A percentile compares a stretch with the other conserved stretches of the same genome.
Conservation (phyloP, 2,888 invertebrate species). For the Microctonus hyperodae region DNA sequence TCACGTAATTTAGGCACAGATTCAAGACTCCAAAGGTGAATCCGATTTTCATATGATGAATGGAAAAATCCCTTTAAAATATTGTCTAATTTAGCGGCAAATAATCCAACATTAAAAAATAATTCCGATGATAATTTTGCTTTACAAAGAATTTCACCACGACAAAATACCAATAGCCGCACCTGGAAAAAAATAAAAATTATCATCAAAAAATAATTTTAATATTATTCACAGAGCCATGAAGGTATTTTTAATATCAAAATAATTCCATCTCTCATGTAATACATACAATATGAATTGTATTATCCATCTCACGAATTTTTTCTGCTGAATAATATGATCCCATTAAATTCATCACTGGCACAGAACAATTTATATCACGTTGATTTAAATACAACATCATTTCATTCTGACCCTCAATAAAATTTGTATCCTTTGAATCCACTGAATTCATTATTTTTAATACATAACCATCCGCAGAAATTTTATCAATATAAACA, state of each 20-base stretch:
- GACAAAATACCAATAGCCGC: conserved; percentile 23
- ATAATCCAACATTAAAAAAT: conserved; percentile 77
- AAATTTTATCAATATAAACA: conserved; percentile 67
- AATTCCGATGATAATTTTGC: conserved; percentile 68
- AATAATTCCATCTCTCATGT: background rate
- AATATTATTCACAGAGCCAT: background rate
- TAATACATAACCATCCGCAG: conserved; percentile 75
- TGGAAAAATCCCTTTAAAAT: conserved; percentile 78
- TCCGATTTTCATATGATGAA: conserved; percentile 71
- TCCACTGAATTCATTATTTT: conserved; percentile 87
- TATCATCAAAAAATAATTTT: background rate
- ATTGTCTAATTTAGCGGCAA: conserved; percentile 74
- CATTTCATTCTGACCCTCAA: conserved; percentile 79
- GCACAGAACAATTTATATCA: conserved; percentile 73
- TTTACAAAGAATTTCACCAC: conserved; percentile 45
- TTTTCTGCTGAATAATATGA: conserved; percentile 68
- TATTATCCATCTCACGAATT: conserved; percentile 29
- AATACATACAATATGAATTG: conserved; percentile 19
- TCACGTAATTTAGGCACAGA: conserved; percentile 73
- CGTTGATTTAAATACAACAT: conserved; percentile 74
- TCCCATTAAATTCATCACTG: conserved; percentile 74
- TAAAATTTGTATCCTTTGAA: conserved; percentile 71
- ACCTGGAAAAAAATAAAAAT: conserved; percentile 7
- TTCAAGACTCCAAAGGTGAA: conserved; percentile 80
- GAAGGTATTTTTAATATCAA: background rate